A percentile compares a stretch with the other conserved stretches of the same genome.
Evolutionary conservation across 2,888 invertebrate species (phyloP).

Genomic region (Brachypterus glaber): DNA sequence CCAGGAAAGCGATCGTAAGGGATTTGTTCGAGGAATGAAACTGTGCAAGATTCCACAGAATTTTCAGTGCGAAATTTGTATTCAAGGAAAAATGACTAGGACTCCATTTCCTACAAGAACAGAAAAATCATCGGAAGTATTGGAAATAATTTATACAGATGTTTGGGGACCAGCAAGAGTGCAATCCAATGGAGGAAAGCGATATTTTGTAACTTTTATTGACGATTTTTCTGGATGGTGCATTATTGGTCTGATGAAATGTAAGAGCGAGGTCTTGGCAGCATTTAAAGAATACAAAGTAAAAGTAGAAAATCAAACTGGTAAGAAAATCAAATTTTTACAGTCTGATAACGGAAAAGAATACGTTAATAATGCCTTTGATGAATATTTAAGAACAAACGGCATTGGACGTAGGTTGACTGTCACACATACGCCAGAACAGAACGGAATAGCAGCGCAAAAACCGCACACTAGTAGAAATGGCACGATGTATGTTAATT

Average conservation of each 20-base stretch:
- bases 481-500: constrained; percentile 24
- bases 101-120: no score
- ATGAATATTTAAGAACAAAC: constrained; percentile 6
- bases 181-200: no score
- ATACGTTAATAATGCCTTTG: constrained; percentile 10
- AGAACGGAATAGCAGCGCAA: constrained; percentile 13
- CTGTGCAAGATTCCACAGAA: no score
- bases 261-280: constrained; percentile 13
- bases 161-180: no score
- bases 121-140: no score
- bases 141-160: no score
- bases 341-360: constrained; percentile 16
- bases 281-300: constrained; percentile 9
- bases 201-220: constrained; percentile 16
- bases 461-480: no score
- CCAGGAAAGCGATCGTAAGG: neutral
- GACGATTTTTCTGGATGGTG: constrained; percentile 15
- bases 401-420: constrained; percentile 14
- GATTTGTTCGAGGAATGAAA: neutral
- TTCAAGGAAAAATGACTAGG: no score
- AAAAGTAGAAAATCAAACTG: constrained; percentile 17
- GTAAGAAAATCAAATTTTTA: constrained; percentile 4
- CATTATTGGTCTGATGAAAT: constrained; percentile 12
- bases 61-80: no score
- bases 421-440: constrained; percentile 10